Conservation (phyloP, 2,113 vertebrate species). For the Laterallus jamaicensis region DNA sequence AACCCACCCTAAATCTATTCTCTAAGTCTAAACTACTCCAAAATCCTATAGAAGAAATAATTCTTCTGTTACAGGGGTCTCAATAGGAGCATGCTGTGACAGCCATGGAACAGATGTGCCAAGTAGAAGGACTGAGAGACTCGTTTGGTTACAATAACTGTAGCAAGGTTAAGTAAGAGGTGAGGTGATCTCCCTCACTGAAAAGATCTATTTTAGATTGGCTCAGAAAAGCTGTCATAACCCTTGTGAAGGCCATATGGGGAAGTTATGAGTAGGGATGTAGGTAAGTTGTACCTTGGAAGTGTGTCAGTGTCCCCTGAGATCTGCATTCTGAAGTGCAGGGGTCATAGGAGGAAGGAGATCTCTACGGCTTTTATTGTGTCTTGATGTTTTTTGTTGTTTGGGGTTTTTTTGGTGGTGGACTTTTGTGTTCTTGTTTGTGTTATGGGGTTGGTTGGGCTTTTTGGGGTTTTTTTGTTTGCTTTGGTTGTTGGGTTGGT, state of each 20-base stretch:
- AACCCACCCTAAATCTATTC: background rate
- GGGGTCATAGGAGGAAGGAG: background rate
- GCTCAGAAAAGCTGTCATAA: background rate
- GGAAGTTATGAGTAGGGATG: background rate
- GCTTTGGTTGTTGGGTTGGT: fast-evolving
- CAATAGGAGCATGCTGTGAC: background rate
- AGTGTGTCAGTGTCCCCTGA: background rate
- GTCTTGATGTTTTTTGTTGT: background rate
- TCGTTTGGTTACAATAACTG: background rate
- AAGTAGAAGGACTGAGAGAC: background rate
- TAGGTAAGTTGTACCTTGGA: background rate
- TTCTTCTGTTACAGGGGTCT: background rate
- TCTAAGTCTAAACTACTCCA: background rate
- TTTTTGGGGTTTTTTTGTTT: background rate
- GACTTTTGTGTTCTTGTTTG: too few relatives aligned
- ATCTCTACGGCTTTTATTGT: background rate
- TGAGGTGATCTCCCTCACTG: background rate
- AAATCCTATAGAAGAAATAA: background rate
- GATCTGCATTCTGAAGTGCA: background rate
- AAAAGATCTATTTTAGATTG: background rate
- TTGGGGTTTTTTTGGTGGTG: background rate
- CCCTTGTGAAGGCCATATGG: background rate
- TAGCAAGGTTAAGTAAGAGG: background rate
- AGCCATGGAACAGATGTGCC: background rate
- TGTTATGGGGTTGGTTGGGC: too few relatives aligned